phyloP scores from a whole-genome alignment of 2,888 invertebrate genomes.

The Aspidiotus destructor region DNA sequence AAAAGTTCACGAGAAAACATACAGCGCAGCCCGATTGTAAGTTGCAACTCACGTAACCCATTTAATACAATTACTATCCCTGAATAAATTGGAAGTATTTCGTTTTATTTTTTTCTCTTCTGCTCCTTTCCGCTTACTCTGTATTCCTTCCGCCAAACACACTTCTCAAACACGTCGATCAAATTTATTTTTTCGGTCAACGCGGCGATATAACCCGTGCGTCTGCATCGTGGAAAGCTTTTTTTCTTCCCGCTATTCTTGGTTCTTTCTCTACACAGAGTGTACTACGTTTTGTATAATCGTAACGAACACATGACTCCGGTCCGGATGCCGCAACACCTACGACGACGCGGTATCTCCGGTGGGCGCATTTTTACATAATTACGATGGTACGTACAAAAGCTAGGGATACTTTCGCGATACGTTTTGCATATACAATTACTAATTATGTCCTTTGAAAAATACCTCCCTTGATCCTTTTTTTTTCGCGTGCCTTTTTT shows the following conservation, averaged over 20 bases:
- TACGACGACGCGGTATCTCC: conserved; percentile 24
- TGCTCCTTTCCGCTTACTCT: no score
- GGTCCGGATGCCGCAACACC: conserved; percentile 27
- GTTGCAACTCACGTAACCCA: not conserved
- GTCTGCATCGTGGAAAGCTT: not conserved
- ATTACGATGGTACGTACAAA: conserved; percentile 23
- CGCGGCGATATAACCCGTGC: conserved; percentile 1
- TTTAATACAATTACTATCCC: conserved; percentile 4
- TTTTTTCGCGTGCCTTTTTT: not conserved
- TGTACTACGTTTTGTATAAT: not conserved
- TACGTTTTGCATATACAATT: conserved; percentile 33
- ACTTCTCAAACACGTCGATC: conserved; percentile 27
- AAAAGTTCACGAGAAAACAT: no score
- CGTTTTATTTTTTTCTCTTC: not conserved
- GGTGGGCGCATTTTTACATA: conserved; percentile 32
- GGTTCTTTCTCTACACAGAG: not conserved
- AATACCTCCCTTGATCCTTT: conserved; percentile 29
- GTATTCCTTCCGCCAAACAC: not conserved
- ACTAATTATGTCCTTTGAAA: conserved; percentile 30
- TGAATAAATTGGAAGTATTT: conserved; percentile 2
- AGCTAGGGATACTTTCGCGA: conserved; percentile 31
- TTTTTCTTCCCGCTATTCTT: not conserved
- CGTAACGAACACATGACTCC: conserved; percentile 32
- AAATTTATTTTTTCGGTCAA: conserved; percentile 27
- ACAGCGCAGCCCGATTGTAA: no score